Base-by-base conservation (phyloP, 1,140 invertebrate species). In the Conopomorpha cramerella region DNA sequence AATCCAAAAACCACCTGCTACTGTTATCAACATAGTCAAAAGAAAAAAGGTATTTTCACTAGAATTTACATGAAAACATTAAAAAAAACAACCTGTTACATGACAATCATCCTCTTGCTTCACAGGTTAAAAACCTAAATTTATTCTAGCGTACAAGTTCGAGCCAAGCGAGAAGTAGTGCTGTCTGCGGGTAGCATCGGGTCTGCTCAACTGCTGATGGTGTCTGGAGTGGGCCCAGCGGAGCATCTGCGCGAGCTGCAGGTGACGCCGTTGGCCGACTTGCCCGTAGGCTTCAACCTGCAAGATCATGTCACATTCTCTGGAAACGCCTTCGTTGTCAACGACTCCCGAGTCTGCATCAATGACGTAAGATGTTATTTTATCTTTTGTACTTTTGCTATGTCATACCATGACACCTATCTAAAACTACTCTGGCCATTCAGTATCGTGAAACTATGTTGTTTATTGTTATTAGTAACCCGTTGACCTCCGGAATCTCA, bases 231-330 rank as follows among this genome's bases (percentile, higher is more conserved):
- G n/a, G 86, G 86, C 7, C 84, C 84, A 0, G 49, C 44, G 32
- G 62, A 80, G 1, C 79, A 87, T 46, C 55, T 88, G 0, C 25
- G 49, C 8, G 47, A 71, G 11, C 36, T 79, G 8, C 62, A 67
- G 13, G 86, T 89, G 16, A 39, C 62, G 0, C 71, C 83, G 0
- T 41, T 88, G 8, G 67, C 82, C 38, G 82, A 92, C 54, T 71
- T 91, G 0, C 86, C 85, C 0, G 90, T 94, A 0, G 92, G 92
- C 1, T 81, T 86, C 37, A 93, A 93, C 61, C 77, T 94, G 0
- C 86, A 90, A 51, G 89, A 91, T 61, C 90, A 92, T 46, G 80
- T 89, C 12, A 87, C 85, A 1, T 81, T 87, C 30, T 84, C 83
- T 13, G 84, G 84, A 1, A 67, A 90, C 34, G 83, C 82, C 0